Percentiles rank a stretch among this genome's conserved stretches.
phyloP scores from a whole-genome alignment of 2,797 vertebrate species.

The Urophycis tenuis region DNA sequence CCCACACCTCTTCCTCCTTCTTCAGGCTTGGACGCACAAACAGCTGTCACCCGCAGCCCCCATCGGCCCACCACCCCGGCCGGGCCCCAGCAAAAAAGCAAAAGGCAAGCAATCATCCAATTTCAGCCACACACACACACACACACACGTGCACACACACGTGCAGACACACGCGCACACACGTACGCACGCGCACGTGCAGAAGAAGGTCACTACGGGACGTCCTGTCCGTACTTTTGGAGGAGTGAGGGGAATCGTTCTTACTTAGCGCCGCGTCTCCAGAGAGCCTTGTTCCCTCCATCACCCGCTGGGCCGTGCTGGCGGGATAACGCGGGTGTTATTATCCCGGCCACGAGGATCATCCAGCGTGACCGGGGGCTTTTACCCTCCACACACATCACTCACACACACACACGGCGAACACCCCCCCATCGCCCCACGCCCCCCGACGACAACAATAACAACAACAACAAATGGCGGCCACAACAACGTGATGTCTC shows the following conservation, averaged over 20 bases:
- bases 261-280: constrained; percentile 59
- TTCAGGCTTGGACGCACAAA: constrained; percentile 67
- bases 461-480: too few species aligned
- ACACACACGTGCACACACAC: constrained; percentile 16
- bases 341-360: constrained; percentile 5
- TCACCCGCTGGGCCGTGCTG: constrained; percentile 51
- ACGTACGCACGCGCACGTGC: constrained; percentile 34
- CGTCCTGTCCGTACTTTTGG: constrained; percentile 61
- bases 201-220: constrained; percentile 60
- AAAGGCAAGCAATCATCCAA: constrained; percentile 71
- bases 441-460: too few species aligned
- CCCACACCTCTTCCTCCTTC: constrained; percentile 2
- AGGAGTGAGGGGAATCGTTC: constrained; percentile 54
- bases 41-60: constrained; percentile 69
- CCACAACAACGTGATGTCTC: too few species aligned
- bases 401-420: neutral
- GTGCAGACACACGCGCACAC: neutral
- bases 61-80: neutral
- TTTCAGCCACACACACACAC: constrained; percentile 55
- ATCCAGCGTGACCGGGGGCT: neutral
- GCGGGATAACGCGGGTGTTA: constrained; percentile 33
- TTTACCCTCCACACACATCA: neutral
- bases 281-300: constrained; percentile 56
- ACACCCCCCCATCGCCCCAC: too few species aligned
- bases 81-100: neutral